A percentile compares a stretch with the other conserved stretches of the same genome.
Conservation (phyloP, 2,113 vertebrate species). For the Panurus biarmicus region DNA sequence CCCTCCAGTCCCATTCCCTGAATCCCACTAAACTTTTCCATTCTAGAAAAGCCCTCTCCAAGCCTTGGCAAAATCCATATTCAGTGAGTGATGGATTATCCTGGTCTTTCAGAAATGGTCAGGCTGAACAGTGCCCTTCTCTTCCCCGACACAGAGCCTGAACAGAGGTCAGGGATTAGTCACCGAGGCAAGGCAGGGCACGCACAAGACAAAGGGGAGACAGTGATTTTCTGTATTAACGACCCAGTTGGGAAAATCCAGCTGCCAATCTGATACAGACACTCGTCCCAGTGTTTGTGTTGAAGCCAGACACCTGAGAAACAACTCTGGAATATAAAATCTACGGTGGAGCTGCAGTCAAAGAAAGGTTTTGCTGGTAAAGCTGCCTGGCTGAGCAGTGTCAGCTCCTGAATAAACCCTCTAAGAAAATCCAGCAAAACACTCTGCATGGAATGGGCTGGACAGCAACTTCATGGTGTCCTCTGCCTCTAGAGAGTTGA, state of each 20-base stretch:
- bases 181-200: background rate
- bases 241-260: background rate
- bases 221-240: background rate
- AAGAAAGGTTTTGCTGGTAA: background rate
- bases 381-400: background rate
- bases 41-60: background rate
- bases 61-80: background rate
- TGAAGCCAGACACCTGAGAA: background rate
- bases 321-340: fast-evolving
- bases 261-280: background rate
- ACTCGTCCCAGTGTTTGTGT: background rate
- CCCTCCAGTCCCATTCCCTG: background rate
- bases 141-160: background rate
- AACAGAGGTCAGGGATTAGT: background rate
- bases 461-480: background rate
- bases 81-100: background rate
- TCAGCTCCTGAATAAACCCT: background rate
- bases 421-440: background rate
- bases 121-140: background rate
- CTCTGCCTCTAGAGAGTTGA: background rate
- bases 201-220: background rate
- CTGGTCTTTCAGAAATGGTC: background rate
- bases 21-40: background rate
- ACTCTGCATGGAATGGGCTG: background rate
- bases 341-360: background rate